These are phyloP conservation scores for Bellardia pandia DNA, from an alignment of 2,888 invertebrate genomes.

Conservation along the genomic window DNA sequence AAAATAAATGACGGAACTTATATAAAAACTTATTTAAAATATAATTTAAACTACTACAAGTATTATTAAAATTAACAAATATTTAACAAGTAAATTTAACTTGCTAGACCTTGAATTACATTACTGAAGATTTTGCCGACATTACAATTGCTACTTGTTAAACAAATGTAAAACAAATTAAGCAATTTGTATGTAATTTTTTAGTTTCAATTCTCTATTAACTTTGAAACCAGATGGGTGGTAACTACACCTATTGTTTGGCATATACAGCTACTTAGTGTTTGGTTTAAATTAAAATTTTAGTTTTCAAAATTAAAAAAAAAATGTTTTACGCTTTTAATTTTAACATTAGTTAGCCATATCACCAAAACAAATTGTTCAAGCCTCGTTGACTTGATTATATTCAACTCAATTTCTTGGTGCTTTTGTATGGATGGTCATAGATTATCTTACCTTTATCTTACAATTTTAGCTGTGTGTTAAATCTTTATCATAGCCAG, in stretches of 20 bases:
- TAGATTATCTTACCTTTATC: conserved; percentile 59
- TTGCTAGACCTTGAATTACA: conserved; percentile 16
- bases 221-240: conserved; percentile 10
- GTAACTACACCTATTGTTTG: neutral
- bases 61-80: neutral
- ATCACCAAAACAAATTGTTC: conserved; percentile 39
- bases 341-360: conserved; percentile 22
- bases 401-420: neutral
- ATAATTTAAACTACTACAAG: neutral
- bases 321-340: conserved; percentile 54
- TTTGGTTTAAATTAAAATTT: neutral
- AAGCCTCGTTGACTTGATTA: conserved; percentile 57
- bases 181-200: conserved; percentile 47
- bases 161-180: conserved; percentile 26
- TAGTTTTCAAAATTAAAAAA: conserved; percentile 15
- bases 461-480: conserved; percentile 15
- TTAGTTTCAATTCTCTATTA: neutral
- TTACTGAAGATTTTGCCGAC: conserved; percentile 5
- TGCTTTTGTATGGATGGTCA: conserved; percentile 3
- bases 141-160: neutral
- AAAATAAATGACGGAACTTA: neutral
- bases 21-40: neutral
- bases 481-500: conserved; percentile 27
- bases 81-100: neutral
- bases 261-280: neutral